A percentile compares a stretch with the other conserved stretches of the same genome.
Evolutionary conservation across 2,797 vertebrate genomes (phyloP).

Genomic region (Spondyliosoma cantharus): DNA sequence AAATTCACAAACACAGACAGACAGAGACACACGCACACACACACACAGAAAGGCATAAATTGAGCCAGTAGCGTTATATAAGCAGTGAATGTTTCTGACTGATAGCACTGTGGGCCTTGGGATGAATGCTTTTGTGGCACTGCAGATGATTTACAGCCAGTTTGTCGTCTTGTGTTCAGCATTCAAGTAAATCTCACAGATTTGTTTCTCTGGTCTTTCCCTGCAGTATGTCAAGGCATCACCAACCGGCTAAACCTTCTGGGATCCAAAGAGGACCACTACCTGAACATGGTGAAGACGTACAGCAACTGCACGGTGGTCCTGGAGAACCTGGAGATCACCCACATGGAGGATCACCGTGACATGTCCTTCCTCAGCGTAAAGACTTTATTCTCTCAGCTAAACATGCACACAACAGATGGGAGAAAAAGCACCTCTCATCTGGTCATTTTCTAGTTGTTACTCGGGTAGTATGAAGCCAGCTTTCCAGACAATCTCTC

Average conservation of each 20-base stretch:
- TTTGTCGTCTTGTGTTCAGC: slow-evolving; percentile 11
- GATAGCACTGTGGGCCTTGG: slow-evolving; percentile 15
- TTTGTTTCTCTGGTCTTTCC: slow-evolving; percentile 9
- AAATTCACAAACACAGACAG: slow-evolving; percentile 48
- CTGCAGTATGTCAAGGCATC: slow-evolving; percentile 92
- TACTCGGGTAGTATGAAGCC: slow-evolving; percentile 28
- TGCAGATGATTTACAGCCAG: slow-evolving; percentile 13
- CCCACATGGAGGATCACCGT: slow-evolving; percentile 84
- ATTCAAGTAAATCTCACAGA: slow-evolving; percentile 8
- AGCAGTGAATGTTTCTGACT: slow-evolving; percentile 40
- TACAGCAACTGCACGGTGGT: slow-evolving; percentile 96
- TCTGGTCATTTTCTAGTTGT: slow-evolving; percentile 3
- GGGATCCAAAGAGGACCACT: slow-evolving; percentile 90
- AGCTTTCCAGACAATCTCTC: slow-evolving; percentile 10
- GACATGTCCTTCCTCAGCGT: slow-evolving; percentile 95
- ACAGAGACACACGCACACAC: slow-evolving; percentile 41
- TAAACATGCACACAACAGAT: slow-evolving; percentile 17
- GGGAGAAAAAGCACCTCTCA: slow-evolving; percentile 1
- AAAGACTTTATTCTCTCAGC: slow-evolving; percentile 32
- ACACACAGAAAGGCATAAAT: slow-evolving; percentile 21
- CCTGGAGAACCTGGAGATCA: slow-evolving; percentile 95
- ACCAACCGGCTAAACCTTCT: slow-evolving; percentile 90
- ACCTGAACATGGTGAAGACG: slow-evolving; percentile 90
- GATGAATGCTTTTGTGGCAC: slow-evolving; percentile 29
- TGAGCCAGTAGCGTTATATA: slow-evolving; percentile 53